Conservation (phyloP, 2,113 vertebrate genomes). For the Spea multiplicata region DNA sequence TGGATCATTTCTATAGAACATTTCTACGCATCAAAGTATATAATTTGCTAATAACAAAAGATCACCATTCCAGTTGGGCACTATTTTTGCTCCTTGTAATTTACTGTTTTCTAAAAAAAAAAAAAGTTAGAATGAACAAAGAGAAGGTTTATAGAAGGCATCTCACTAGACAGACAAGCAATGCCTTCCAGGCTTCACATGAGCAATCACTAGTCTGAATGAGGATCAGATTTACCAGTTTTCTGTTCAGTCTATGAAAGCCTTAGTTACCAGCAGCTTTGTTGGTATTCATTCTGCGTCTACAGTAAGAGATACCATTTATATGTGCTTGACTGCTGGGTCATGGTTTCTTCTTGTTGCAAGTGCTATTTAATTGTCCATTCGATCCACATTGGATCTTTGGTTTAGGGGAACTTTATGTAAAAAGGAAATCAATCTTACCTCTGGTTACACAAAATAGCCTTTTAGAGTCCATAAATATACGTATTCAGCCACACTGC, state of each 20-base stretch:
- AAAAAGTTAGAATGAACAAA: no score
- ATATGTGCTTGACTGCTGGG: not conserved
- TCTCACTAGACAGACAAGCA: not conserved
- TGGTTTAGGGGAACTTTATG: no score
- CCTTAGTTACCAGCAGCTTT: not conserved
- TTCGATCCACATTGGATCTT: not conserved
- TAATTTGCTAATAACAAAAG: no score
- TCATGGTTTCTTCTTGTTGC: not conserved
- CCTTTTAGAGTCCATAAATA: no score
- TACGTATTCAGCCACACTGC: no score
- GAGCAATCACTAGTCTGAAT: not conserved
- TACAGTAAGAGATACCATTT: slow-evolving; percentile 3
- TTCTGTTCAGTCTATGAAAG: slow-evolving; percentile 10
- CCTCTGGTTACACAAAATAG: not conserved
- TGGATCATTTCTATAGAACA: no score
- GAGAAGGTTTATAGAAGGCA: no score
- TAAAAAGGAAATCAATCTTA: not conserved
- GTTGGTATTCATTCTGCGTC: slow-evolving; percentile 21
- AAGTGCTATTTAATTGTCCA: not conserved
- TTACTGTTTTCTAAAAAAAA: no score
- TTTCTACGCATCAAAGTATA: no score
- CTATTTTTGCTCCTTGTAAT: no score
- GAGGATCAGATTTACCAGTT: not conserved
- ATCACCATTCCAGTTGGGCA: no score
- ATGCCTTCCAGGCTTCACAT: not conserved